These are phyloP conservation scores for Pandion haliaetus DNA, from an alignment of 2,113 vertebrate genomes.

Conservation along the genomic window DNA sequence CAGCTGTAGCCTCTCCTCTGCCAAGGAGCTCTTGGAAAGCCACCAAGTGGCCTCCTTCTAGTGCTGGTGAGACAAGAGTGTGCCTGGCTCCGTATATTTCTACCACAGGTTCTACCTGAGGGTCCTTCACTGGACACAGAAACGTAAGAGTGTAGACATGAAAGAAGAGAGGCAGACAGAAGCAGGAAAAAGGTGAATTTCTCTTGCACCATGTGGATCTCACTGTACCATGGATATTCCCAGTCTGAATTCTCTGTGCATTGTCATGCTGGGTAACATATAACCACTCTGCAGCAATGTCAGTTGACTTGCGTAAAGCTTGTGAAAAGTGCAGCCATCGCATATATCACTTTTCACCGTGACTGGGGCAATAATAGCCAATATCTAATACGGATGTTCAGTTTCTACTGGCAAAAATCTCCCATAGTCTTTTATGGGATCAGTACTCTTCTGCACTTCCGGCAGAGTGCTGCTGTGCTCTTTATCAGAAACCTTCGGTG, in stretches of 20 bases:
- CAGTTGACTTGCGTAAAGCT: background rate
- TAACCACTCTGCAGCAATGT: background rate
- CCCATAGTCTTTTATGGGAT: background rate
- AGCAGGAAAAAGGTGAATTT: background rate
- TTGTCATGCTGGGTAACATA: background rate
- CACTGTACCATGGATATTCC: background rate
- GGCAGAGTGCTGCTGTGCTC: background rate
- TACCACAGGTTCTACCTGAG: background rate
- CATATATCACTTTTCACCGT: background rate
- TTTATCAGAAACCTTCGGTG: slow-evolving; percentile 6
- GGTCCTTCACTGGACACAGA: background rate
- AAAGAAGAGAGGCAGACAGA: background rate
- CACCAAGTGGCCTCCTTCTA: background rate
- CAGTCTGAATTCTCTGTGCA: background rate
- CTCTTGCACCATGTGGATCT: background rate
- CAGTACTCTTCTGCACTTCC: background rate
- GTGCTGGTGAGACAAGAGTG: background rate
- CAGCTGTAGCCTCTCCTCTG: background rate
- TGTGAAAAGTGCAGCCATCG: background rate
- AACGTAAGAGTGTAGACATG: background rate
- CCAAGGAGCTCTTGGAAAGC: background rate
- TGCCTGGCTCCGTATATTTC: background rate
- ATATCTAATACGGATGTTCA: background rate
- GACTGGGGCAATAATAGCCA: background rate
- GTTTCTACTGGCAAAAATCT: background rate